Evolutionary conservation across 2,113 vertebrate species (phyloP).

Genomic region (Dromaius novaehollandiae): DNA sequence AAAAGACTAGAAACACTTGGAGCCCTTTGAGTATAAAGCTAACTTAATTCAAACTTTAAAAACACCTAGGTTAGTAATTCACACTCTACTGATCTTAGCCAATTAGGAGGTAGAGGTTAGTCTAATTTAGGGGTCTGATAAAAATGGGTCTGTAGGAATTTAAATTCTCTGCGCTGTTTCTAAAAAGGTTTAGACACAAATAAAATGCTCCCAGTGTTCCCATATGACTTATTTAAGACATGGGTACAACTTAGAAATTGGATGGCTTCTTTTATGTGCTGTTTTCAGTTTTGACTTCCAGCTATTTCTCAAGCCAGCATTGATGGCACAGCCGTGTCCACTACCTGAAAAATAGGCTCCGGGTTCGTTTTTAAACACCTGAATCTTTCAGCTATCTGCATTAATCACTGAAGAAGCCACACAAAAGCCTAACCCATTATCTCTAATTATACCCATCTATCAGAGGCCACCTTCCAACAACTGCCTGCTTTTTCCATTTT

Average conservation of each 20-base stretch:
- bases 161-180: neutral
- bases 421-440: conserved; percentile 24
- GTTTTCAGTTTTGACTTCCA: neutral
- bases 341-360: neutral
- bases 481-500: conserved; percentile 50
- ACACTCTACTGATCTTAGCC: conserved; percentile 4
- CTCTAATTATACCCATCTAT: conserved; percentile 10
- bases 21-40: conserved; percentile 61
- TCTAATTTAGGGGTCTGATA: neutral
- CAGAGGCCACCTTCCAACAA: conserved; percentile 66
- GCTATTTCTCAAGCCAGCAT: neutral
- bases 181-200: conserved; percentile 29
- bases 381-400: neutral
- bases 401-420: neutral
- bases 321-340: neutral
- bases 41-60: neutral
- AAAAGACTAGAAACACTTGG: conserved; percentile 41
- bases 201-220: conserved; percentile 49
- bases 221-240: neutral
- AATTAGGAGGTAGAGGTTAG: neutral
- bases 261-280: conserved; percentile 41
- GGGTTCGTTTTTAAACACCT: neutral
- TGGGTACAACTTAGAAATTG: neutral
- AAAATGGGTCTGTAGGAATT: neutral
- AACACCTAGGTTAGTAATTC: neutral